A percentile compares a stretch with the other conserved stretches of the same genome.
Conservation (phyloP, 2,888 invertebrate genomes). For the Rhagonycha fulva region DNA sequence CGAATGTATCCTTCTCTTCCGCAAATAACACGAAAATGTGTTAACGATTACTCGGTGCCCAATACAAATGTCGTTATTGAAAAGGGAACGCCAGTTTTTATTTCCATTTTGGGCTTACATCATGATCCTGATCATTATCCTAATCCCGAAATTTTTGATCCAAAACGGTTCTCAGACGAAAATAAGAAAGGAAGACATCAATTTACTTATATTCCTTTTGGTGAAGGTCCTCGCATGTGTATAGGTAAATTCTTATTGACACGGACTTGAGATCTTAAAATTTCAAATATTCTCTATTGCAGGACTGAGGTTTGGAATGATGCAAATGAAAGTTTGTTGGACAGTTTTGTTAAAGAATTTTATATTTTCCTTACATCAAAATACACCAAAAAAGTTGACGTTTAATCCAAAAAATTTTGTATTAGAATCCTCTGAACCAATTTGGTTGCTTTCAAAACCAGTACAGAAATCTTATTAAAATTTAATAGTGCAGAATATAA, state of each 20-base stretch:
- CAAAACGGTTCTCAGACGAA: constrained; percentile 44
- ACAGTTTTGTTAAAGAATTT: constrained; percentile 24
- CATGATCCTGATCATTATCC: constrained; percentile 44
- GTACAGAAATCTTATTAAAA: neutral
- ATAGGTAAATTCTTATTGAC: constrained; percentile 19
- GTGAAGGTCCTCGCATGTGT: constrained; percentile 25
- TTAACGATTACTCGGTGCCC: constrained; percentile 37
- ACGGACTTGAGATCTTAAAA: too few species aligned
- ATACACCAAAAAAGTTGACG: constrained; percentile 5
- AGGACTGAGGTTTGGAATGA: constrained; percentile 33
- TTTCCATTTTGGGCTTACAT: constrained; percentile 43
- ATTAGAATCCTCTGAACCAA: neutral
- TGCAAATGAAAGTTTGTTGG: constrained; percentile 33
- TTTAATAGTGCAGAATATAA: too few species aligned
- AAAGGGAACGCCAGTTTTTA: constrained; percentile 33
- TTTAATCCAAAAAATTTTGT: neutral
- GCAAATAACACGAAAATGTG: constrained; percentile 38
- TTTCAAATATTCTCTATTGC: too few species aligned
- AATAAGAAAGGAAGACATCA: constrained; percentile 30
- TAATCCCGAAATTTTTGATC: constrained; percentile 46
- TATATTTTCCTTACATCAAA: constrained; percentile 16
- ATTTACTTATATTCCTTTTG: constrained; percentile 41
- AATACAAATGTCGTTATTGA: constrained; percentile 34
- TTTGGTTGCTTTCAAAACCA: neutral
- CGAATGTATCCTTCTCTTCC: constrained; percentile 48